Conservation (phyloP, 2,888 invertebrate genomes). For the Bimastos eiseni region DNA sequence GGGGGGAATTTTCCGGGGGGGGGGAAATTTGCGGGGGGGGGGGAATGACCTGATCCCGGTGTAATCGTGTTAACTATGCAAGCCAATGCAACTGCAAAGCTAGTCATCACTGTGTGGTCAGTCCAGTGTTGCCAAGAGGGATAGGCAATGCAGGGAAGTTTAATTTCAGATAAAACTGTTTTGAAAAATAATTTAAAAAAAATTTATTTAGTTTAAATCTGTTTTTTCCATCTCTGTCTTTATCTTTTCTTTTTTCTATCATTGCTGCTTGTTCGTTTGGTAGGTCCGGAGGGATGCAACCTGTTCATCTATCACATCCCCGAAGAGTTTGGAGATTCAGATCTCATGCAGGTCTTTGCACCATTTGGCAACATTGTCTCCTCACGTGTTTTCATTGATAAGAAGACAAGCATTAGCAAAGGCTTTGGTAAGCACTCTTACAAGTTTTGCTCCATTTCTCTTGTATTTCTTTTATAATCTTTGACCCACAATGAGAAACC, state of each 20-base stretch:
- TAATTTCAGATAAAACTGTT: too few relatives aligned
- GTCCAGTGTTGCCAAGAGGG: too few relatives aligned
- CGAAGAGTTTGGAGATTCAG: slow-evolving; percentile 30
- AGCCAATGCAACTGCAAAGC: too few relatives aligned
- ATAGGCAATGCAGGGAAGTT: too few relatives aligned
- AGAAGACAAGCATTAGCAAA: slow-evolving; percentile 32
- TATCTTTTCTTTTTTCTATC: background rate
- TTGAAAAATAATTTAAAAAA: too few relatives aligned
- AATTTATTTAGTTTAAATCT: too few relatives aligned
- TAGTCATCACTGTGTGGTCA: too few relatives aligned
- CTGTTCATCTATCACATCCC: slow-evolving; percentile 36
- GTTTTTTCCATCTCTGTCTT: background rate
- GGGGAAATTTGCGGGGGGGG: too few relatives aligned
- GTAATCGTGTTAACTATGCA: too few relatives aligned
- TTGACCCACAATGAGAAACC: too few relatives aligned
- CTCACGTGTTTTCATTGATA: slow-evolving; percentile 31
- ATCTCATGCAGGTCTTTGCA: slow-evolving; percentile 33
- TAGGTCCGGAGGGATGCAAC: slow-evolving; percentile 35
- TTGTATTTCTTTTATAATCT: background rate
- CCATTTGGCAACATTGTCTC: slow-evolving; percentile 36
- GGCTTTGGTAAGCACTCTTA: slow-evolving; percentile 30
- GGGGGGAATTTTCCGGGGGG: too few relatives aligned
- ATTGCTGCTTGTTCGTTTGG: background rate
- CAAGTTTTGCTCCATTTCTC: background rate
- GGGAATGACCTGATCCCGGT: too few relatives aligned